These are phyloP conservation scores for Cactoblastis cactorum DNA, from an alignment of 2,888 invertebrate genomes.

Conservation along the genomic window DNA sequence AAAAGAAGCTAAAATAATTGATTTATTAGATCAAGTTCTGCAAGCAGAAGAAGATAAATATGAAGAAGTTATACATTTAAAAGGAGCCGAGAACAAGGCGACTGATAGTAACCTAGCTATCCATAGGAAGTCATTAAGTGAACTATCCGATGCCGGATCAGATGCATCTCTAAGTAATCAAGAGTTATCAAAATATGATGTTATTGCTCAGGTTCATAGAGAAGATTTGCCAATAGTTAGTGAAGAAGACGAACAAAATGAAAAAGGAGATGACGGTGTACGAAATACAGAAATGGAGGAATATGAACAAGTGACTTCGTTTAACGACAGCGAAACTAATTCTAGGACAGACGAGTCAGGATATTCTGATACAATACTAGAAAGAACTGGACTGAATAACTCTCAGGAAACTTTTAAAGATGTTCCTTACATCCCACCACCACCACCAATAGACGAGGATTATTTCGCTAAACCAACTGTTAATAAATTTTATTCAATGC, in stretches of 20 bases:
- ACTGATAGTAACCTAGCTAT: no score
- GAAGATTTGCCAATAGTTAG: conserved; percentile 69
- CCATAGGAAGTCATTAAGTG: conserved; percentile 61
- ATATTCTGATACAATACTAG: conserved; percentile 63
- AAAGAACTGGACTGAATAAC: conserved; percentile 48
- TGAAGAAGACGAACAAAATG: conserved; percentile 58
- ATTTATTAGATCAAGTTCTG: conserved; percentile 67
- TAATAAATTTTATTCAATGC: conserved; percentile 42
- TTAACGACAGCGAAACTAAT: conserved; percentile 62
- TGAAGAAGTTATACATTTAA: conserved; percentile 51
- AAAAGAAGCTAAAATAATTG: conserved; percentile 72
- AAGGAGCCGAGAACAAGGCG: no score
- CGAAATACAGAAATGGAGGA: conserved; percentile 30
- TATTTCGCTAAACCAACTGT: conserved; percentile 42
- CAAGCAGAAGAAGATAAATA: conserved; percentile 73
- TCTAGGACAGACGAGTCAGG: conserved; percentile 71
- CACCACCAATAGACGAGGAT: conserved; percentile 64
- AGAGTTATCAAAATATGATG: conserved; percentile 75
- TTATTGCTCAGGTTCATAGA: conserved; percentile 78
- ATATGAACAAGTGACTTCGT: conserved; percentile 52
- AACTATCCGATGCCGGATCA: conserved; percentile 66
- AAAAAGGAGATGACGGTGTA: conserved; percentile 28
- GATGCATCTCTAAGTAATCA: conserved; percentile 65
- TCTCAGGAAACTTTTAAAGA: conserved; percentile 49
- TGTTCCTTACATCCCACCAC: conserved; percentile 52